These are phyloP conservation scores for Cairina moschata DNA, from an alignment of 2,113 vertebrate genomes.

Conservation along the genomic window DNA sequence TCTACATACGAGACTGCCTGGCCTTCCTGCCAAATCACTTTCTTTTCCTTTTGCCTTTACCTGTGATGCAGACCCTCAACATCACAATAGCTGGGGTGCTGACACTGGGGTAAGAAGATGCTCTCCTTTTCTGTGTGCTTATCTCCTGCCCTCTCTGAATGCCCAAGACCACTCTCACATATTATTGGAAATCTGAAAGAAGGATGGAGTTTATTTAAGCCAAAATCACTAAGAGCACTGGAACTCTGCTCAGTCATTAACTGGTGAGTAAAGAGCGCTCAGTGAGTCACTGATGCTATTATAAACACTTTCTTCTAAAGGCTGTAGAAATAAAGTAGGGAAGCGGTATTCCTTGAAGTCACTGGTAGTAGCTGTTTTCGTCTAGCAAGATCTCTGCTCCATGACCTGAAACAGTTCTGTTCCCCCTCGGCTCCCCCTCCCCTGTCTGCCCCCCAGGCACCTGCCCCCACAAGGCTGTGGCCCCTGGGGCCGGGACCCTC, in stretches of 20 bases:
- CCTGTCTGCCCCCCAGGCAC: accelerated
- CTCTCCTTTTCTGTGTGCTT: not conserved
- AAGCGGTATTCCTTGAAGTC: slow-evolving; percentile 13
- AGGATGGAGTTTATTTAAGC: not conserved
- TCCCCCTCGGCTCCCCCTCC: not conserved
- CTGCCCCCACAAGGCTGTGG: not conserved
- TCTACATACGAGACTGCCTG: not conserved
- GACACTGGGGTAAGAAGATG: not conserved
- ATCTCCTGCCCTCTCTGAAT: not conserved
- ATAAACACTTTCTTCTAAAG: not conserved
- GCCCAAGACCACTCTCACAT: not conserved
- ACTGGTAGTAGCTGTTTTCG: not conserved
- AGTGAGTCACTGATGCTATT: slow-evolving; percentile 42
- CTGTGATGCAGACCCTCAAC: not conserved
- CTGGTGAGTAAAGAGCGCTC: not conserved
- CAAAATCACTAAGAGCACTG: not conserved
- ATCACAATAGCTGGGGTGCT: not conserved
- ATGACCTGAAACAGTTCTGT: accelerated
- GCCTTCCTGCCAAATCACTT: accelerated
- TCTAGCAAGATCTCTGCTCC: not conserved
- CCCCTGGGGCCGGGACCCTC: not conserved
- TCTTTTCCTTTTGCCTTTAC: not conserved
- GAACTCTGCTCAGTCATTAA: slow-evolving; percentile 27
- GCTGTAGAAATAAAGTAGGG: not conserved
- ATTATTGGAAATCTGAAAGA: not conserved